These are phyloP conservation scores for Dasypolia templi DNA, from an alignment of 2,888 invertebrate species.

Conservation along the genomic window DNA sequence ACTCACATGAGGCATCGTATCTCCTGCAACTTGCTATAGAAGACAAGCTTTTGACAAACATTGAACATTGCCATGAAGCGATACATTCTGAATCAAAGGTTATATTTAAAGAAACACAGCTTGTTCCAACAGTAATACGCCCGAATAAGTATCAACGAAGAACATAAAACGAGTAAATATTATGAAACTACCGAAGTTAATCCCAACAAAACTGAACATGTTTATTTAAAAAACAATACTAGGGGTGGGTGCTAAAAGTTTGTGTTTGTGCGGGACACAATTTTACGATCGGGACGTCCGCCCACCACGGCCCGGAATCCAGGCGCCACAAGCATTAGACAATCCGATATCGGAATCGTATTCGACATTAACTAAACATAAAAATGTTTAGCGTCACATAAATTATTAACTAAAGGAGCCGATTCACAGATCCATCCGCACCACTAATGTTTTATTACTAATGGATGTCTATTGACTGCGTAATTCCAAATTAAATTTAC, in stretches of 20 bases:
- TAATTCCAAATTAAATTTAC: constrained; percentile 78
- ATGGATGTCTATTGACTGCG: constrained; percentile 81
- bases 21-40: neutral
- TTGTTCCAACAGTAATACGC: constrained; percentile 29
- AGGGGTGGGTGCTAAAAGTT: constrained; percentile 83
- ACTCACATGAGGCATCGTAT: constrained; percentile 14
- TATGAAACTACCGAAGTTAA: constrained; percentile 80
- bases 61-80: neutral
- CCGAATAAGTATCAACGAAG: constrained; percentile 47
- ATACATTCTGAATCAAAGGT: neutral
- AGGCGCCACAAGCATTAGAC: constrained; percentile 89
- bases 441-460: constrained; percentile 85
- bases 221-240: constrained; percentile 86
- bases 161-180: constrained; percentile 77
- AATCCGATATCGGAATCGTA: constrained; percentile 86
- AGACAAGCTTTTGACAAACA: constrained; percentile 25
- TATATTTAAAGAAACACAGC: constrained; percentile 23
- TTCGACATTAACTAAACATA: constrained; percentile 87
- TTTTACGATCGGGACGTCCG: constrained; percentile 86
- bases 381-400: constrained; percentile 88
- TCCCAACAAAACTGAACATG: constrained; percentile 83
- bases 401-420: constrained; percentile 87
- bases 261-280: constrained; percentile 86
- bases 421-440: constrained; percentile 83
- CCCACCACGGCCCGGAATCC: constrained; percentile 79